Base-by-base conservation (phyloP, 2,797 vertebrate genomes). In the Glyptemys insculpta region DNA sequence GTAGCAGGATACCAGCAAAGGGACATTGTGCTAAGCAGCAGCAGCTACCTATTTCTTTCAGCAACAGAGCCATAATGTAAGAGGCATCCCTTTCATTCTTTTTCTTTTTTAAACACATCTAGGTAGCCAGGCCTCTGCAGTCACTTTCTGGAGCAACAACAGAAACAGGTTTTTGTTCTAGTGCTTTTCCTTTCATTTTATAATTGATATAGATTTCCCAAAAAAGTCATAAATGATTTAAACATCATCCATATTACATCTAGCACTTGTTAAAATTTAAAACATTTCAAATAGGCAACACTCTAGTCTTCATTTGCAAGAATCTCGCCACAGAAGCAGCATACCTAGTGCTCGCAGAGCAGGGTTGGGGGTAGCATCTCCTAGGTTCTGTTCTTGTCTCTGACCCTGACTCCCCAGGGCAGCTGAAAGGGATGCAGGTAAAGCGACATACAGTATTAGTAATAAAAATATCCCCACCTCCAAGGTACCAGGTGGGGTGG, bases 231-330 rank as follows among this genome's bases (percentile, higher is more conserved):
- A 93, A 96, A 97, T 95, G 81, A 96, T 97, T 97, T 95, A 97
- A 96, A 87, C 85, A 81, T 97, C 96, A 97, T 98, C 95, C 95
- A 97, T 97, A 96, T 96, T 96, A 96, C 95, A 97, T 97, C 10
- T 47, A 68, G 88, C 89, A 94, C 95, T 95, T 97, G 94, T 97
- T 96, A 97, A 97, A 97, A 92, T 96, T 97, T 96, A 97, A 96
- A 97, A 96, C 82, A 94, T 94, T 96, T 97, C 89, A 96, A 97
- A 97, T 95, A 96, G 94, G 96, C 96, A 95, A 95, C 92, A 96
- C 90, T 91, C 87, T 92, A 53, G 90, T 86, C 94, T 96, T 95
- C 49, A n/a, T 37, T 23, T 47, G 31, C 49, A 68, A 56, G 49
- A 41, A 68, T 62, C 27, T 14, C 50, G 10, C 34, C 68, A 87